Evolutionary conservation across 2,797 vertebrate genomes (phyloP), one percentile per base, ranked within the genome.

Genomic region (Microhierax caerulescens): DNA sequence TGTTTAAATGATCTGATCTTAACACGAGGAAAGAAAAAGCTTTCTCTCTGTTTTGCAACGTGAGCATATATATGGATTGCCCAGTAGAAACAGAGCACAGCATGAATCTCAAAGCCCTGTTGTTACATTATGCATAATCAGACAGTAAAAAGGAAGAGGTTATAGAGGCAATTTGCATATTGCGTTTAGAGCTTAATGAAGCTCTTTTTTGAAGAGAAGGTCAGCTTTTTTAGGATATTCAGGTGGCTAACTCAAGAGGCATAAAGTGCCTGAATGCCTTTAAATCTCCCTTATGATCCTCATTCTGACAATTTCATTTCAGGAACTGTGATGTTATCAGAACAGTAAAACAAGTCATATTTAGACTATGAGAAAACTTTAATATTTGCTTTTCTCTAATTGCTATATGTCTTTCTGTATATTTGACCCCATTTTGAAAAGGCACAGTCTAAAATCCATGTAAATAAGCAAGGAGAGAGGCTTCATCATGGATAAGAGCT

Each of bases 111-210:
- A 64, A 34, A 94, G 65, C 63, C 70, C 88, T 47, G 70, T 89
- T 76, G 77, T 11, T 70, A 28, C 51, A 74, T 95, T 93, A 82
- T 95, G 83, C 90, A 91, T 83, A 96, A 84, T 60, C 75, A 93
- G 82, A 41, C 36, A 79, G 39, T 34, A 48, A 74, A 85, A 94
- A 79, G 43, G 54, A 75, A 86, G 48, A 88, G 83, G 59, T 86
- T 90, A 60, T 2, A 76, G 45, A 95, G 39, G 47, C 64, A 88
- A 90, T 90, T 82, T 88, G 51, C 89, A 89, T 53, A 63, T 21
- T 63, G 74, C 70, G 64, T 79, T 93, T 88, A 82, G 76, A 86
- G 43, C 72, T 90, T 95, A 93, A 86, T 81, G 78, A 80, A 91
- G 61, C 59, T 53, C 30, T 59, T 60, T 82, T 76, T 10, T 67